phyloP scores from a whole-genome alignment of 2,797 vertebrate genomes.

The Alfaro cultratus region DNA sequence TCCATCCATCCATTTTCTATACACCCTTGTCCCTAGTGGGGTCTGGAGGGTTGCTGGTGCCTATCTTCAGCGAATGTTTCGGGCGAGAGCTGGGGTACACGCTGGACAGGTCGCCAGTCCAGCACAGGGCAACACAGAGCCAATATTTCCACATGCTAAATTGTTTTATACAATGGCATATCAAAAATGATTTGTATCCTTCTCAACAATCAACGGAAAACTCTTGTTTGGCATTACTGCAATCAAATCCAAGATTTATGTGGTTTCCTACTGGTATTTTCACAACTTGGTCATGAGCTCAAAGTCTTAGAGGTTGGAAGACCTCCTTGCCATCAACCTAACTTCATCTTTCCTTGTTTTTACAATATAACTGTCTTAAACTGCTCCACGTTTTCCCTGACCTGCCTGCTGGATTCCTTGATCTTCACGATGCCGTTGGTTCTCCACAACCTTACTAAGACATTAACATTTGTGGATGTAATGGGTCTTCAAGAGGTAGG shows the following conservation, averaged over 20 bases:
- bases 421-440: background rate
- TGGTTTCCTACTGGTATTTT: background rate
- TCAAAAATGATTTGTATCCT: background rate
- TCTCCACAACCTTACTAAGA: background rate
- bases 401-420: background rate
- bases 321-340: background rate
- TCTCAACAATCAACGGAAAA: background rate
- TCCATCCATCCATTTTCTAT: background rate
- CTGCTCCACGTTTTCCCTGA: background rate
- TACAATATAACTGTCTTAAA: background rate
- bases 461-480: background rate
- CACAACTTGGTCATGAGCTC: background rate
- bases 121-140: background rate
- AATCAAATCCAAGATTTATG: background rate
- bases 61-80: no score
- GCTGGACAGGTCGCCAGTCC: no score
- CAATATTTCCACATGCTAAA: background rate
- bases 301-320: background rate
- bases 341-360: background rate
- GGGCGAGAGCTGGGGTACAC: no score
- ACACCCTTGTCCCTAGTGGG: no score
- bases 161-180: background rate
- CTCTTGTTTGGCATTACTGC: background rate
- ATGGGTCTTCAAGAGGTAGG: no score
- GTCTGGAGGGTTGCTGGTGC: no score